Conservation (phyloP, 2,113 vertebrate genomes). For the Engraulis encrasicolus region DNA sequence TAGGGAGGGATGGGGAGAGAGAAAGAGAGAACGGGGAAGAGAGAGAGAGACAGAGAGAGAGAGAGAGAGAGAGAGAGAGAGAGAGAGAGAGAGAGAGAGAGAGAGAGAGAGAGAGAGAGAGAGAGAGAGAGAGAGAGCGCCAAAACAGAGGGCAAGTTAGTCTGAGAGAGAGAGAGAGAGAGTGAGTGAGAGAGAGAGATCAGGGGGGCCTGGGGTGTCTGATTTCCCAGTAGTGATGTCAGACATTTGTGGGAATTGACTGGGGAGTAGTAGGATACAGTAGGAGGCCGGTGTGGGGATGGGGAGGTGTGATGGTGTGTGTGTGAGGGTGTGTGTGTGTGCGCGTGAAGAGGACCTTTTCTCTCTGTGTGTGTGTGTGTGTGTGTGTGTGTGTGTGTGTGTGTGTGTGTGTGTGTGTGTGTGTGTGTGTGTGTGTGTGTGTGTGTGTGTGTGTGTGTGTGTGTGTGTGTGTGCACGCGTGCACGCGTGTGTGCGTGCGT, state of each 20-base stretch:
- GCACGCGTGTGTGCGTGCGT: neutral
- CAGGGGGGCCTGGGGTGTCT: too few species aligned
- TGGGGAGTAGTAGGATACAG: neutral
- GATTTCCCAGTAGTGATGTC: conserved; percentile 2
- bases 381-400: neutral
- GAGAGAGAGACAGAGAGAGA: too few species aligned
- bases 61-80: too few species aligned
- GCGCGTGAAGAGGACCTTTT: conserved; percentile 21
- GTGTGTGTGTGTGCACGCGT: neutral
- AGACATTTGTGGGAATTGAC: conserved; percentile 13
- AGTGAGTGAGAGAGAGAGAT: neutral
- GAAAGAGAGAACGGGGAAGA: too few species aligned
- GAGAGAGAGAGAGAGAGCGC: too few species aligned
- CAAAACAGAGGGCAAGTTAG: too few species aligned
- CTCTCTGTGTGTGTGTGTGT: neutral
- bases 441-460: neutral
- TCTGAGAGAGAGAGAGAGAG: conserved; percentile 11
- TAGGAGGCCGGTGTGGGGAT: neutral
- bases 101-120: too few species aligned
- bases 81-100: too few species aligned
- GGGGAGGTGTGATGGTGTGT: neutral
- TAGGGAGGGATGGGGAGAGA: neutral
- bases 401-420: neutral
- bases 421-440: neutral
- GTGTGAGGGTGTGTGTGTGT: neutral